Evolutionary conservation across 2,113 vertebrate species (phyloP).

Genomic region (Triplophysa rosa): DNA sequence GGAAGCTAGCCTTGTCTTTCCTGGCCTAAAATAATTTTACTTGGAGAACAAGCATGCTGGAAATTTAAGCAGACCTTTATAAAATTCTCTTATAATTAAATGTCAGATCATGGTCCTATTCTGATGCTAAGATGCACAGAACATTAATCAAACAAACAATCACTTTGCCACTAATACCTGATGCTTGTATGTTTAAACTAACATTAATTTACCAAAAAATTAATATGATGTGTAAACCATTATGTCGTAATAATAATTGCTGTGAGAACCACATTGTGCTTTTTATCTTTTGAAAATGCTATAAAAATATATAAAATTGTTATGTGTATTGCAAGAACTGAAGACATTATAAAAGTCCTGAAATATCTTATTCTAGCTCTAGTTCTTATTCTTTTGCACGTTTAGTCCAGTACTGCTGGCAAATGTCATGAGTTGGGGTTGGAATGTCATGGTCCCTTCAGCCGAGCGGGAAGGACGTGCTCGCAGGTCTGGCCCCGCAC

Average conservation of each 20-base stretch:
- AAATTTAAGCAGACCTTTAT: too few species aligned
- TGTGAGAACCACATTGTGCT: neutral
- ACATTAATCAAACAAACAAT: neutral
- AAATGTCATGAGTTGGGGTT: constrained; percentile 26
- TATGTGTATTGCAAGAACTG: neutral
- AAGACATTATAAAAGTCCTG: neutral
- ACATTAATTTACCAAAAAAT: neutral
- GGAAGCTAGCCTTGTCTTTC: too few species aligned
- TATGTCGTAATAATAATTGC: neutral
- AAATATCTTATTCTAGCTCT: neutral
- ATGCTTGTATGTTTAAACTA: too few species aligned
- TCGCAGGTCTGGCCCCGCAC: constrained; percentile 1
- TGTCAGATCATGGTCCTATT: too few species aligned
- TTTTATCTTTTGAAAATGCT: neutral
- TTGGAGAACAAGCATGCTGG: too few species aligned
- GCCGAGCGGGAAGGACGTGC: neutral
- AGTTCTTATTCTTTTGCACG: neutral
- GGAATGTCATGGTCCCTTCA: neutral
- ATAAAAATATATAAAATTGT: neutral
- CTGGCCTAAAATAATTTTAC: too few species aligned
- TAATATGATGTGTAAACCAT: neutral
- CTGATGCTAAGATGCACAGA: neutral
- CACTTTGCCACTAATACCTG: too few species aligned
- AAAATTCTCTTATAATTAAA: too few species aligned
- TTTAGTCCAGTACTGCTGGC: neutral